These are phyloP conservation scores for Phenganax subtilis DNA, from an alignment of 92 coral and sea anemone species.

Conservation along the genomic window DNA sequence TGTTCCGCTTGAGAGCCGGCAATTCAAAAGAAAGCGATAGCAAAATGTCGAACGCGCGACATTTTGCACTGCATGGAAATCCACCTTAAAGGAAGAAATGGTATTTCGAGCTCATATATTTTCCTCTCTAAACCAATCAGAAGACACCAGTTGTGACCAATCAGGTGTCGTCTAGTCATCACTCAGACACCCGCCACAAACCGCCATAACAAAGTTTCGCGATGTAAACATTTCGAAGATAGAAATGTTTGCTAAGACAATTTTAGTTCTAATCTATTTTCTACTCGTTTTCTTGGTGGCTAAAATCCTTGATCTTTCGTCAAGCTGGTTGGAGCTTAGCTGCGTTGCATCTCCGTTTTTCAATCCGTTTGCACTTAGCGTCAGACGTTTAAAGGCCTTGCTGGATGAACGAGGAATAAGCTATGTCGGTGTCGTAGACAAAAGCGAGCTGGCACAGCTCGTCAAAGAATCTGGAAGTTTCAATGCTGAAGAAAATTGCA, in stretches of 20 bases:
- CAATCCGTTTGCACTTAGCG: slow-evolving; percentile 92
- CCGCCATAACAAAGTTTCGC: slow-evolving; percentile 19
- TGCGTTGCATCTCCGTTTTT: slow-evolving; percentile 85
- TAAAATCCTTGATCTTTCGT: slow-evolving; percentile 74
- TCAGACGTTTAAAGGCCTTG: slow-evolving; percentile 75
- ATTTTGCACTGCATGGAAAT: too few species aligned
- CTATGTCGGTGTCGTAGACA: slow-evolving; percentile 87
- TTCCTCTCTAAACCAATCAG: slow-evolving; percentile 22
- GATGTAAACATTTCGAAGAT: slow-evolving; percentile 12
- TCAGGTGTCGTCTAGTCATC: slow-evolving; percentile 28
- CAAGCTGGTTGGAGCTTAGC: slow-evolving; percentile 90
- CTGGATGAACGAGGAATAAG: slow-evolving; percentile 95
- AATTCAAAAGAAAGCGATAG: too few species aligned
- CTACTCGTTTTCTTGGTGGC: slow-evolving; percentile 77
- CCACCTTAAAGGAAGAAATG: too few species aligned
- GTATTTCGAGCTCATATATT: too few species aligned
- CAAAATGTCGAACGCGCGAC: too few species aligned
- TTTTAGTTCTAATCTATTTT: slow-evolving; percentile 68
- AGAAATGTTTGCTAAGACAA: slow-evolving; percentile 27
- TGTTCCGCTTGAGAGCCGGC: too few species aligned
- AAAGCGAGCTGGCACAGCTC: slow-evolving; percentile 80
- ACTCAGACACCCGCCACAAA: slow-evolving; percentile 25
- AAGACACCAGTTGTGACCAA: slow-evolving; percentile 1
- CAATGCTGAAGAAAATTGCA: slow-evolving; percentile 72
- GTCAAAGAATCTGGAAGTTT: slow-evolving; percentile 87